A percentile compares a stretch with the other conserved stretches of the same genome.
Evolutionary conservation across 23 tunicate species (phyloP).

Genomic region (Trididemnum clinides): DNA sequence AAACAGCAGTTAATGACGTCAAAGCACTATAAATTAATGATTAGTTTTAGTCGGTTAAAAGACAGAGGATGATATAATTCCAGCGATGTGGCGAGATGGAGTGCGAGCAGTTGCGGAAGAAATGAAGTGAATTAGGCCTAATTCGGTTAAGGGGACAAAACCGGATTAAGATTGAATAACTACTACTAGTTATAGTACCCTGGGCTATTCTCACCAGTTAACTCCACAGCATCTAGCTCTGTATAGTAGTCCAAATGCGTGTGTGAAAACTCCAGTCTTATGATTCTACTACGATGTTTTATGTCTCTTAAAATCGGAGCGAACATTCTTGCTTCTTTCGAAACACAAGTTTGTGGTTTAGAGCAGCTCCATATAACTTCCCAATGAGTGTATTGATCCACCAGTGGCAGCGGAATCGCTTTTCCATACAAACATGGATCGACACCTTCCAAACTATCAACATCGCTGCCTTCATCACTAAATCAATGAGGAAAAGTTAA

Average conservation of each 20-base stretch:
- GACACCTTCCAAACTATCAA: slow-evolving; percentile 23
- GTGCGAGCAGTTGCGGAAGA: too few species aligned
- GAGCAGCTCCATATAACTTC: slow-evolving; percentile 54
- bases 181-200: too few species aligned
- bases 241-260: slow-evolving; percentile 80
- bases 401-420: slow-evolving; percentile 54
- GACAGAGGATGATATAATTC: too few species aligned
- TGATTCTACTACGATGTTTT: slow-evolving; percentile 54
- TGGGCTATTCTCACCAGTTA: too few species aligned
- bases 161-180: too few species aligned
- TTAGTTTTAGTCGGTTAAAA: too few species aligned
- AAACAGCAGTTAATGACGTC: too few species aligned
- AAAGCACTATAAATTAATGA: too few species aligned
- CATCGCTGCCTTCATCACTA: slow-evolving; percentile 34
- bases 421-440: slow-evolving; percentile 59
- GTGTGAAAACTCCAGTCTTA: slow-evolving; percentile 83
- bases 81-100: too few species aligned
- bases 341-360: slow-evolving; percentile 2
- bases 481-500: too few species aligned
- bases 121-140: too few species aligned
- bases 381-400: slow-evolving; percentile 53
- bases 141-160: too few species aligned
- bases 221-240: slow-evolving; percentile 93
- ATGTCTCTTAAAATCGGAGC: slow-evolving; percentile 61
- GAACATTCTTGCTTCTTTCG: slow-evolving; percentile 77